phyloP scores from a whole-genome alignment of 2,113 vertebrate genomes.

The Trematomus loennbergii region DNA sequence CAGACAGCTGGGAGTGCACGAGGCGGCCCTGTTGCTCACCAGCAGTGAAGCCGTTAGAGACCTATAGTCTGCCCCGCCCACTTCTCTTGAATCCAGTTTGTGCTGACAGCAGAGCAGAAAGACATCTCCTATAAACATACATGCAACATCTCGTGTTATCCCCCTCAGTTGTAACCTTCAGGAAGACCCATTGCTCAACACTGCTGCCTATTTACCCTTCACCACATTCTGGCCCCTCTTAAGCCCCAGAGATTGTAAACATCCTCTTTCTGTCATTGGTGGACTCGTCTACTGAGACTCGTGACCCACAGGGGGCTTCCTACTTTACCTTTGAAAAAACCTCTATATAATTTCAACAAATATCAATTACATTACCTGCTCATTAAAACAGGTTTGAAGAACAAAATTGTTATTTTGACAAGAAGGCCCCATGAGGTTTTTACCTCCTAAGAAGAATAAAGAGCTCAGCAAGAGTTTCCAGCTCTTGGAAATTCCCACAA shows the following conservation, averaged over 20 bases:
- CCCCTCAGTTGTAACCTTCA: not conserved
- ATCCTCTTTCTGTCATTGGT: constrained; percentile 30
- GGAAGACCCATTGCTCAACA: constrained; percentile 28
- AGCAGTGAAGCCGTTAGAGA: constrained; percentile 38
- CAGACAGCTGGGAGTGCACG: constrained; percentile 44
- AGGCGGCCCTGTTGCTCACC: constrained; percentile 23
- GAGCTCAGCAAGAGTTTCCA: not conserved
- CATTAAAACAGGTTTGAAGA: not conserved
- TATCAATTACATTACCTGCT: not conserved
- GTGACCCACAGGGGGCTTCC: constrained; percentile 16
- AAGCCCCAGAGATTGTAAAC: constrained; percentile 37
- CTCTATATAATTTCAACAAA: not conserved
- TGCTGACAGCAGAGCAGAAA: constrained; percentile 56
- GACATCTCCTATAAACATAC: constrained; percentile 31
- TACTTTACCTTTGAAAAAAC: constrained; percentile 3
- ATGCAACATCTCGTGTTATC: constrained; percentile 8
- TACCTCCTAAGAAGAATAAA: not conserved
- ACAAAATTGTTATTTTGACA: constrained; percentile 12
- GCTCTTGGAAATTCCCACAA: not conserved
- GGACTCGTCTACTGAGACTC: constrained; percentile 1
- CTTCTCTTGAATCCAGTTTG: constrained; percentile 67
- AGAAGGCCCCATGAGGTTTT: not conserved
- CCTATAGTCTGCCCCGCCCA: constrained; percentile 46
- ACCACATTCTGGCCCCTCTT: constrained; percentile 16
- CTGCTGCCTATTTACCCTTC: constrained; percentile 18